These are phyloP conservation scores for Corythaeola cristata DNA, from an alignment of 2,113 vertebrate genomes.

Conservation along the genomic window DNA sequence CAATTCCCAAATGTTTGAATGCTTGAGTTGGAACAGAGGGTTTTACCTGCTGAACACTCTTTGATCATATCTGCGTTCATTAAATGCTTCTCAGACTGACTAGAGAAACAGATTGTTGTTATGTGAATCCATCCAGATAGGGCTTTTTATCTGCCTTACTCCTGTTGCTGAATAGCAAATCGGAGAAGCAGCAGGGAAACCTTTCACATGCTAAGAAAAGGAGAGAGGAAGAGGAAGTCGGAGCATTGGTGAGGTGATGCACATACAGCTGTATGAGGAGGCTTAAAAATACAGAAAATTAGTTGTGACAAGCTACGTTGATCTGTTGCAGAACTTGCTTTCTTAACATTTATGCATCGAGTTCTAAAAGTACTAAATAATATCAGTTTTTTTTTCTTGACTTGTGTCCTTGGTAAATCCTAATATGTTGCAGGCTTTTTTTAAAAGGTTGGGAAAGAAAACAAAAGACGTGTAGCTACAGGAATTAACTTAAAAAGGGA, in stretches of 20 bases:
- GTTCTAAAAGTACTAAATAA: not conserved
- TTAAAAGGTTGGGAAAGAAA: not conserved
- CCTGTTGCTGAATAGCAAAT: not conserved
- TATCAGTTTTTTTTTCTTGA: not conserved
- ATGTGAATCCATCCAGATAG: not conserved
- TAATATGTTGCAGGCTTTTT: not conserved
- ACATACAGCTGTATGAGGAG: not conserved
- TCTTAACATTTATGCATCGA: rapidly evolving
- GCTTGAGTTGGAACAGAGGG: not conserved
- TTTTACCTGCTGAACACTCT: not conserved
- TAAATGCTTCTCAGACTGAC: not conserved
- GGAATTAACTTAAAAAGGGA: not conserved
- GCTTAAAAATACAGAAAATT: not conserved
- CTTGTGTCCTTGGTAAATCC: not conserved
- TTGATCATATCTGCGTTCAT: rapidly evolving
- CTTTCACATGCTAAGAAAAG: not conserved
- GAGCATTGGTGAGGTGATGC: not conserved
- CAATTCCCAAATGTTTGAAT: not conserved
- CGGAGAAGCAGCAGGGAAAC: not conserved
- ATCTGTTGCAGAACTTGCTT: not conserved
- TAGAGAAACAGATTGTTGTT: not conserved
- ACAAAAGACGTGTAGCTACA: not conserved
- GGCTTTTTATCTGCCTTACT: not conserved
- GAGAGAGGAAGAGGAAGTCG: not conserved
- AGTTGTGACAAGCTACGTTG: not conserved